Conservation (phyloP, 2,113 vertebrate genomes). For the Platichthys stellatus region DNA sequence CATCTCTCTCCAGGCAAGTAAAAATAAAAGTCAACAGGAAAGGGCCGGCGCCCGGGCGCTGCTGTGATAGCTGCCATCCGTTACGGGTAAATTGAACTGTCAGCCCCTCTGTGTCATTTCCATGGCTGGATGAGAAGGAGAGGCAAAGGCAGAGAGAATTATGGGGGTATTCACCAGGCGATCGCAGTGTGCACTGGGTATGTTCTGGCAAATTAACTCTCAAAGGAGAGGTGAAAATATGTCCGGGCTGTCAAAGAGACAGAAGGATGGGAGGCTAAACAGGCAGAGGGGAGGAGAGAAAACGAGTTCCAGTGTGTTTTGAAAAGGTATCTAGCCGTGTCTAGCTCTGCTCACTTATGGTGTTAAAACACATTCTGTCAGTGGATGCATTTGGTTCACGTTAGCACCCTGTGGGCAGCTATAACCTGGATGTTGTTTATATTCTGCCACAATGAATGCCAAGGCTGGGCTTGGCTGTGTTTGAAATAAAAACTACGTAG, state of each 20-base stretch:
- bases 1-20: constrained; percentile 82
- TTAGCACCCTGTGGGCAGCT: constrained; percentile 27
- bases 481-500: constrained; percentile 28
- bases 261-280: constrained; percentile 77
- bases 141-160: constrained; percentile 75
- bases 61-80: constrained; percentile 90
- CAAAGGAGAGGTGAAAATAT: constrained; percentile 59
- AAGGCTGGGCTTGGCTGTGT: constrained; percentile 6
- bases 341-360: constrained; percentile 15
- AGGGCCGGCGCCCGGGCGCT: constrained; percentile 55
- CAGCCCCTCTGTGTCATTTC: constrained; percentile 89
- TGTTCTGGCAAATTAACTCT: constrained; percentile 85
- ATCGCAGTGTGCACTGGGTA: constrained; percentile 81
- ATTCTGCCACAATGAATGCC: constrained; percentile 23
- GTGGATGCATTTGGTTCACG: constrained; percentile 44
- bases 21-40: constrained; percentile 86
- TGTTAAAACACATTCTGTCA: constrained; percentile 34
- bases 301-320: constrained; percentile 31
- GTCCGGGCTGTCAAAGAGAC: constrained; percentile 77
- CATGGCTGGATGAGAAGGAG: constrained; percentile 86
- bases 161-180: constrained; percentile 88
- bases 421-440: constrained; percentile 27
- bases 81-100: constrained; percentile 99
- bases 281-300: constrained; percentile 53
- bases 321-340: constrained; percentile 28